Evolutionary conservation across 2,888 invertebrate genomes (phyloP), one percentile per base, ranked within the genome.

Genomic region (Melanargia galathea): DNA sequence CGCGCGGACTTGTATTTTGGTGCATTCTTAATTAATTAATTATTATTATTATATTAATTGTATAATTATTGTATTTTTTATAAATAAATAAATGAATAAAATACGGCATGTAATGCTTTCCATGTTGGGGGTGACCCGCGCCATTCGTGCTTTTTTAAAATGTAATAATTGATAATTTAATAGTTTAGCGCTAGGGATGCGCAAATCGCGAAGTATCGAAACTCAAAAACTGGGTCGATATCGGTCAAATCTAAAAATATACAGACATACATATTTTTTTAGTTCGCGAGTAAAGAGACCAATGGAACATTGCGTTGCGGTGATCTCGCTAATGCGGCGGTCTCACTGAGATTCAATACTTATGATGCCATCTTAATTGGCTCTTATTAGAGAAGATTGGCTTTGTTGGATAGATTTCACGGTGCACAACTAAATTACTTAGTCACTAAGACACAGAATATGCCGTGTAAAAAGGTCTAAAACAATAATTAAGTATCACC

Each of bases 31-130:
- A 52, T 52, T 52, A 33, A 35, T n/a, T n/a, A 30, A 49, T 26
- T 30, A 51, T 51, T 51, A 51, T 30, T 26, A 8, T 67, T 60
- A n/a, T 30, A 35, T 43, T 56, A 56, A 35, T 35, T 30, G 20
- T 69, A 70, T 66, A 68, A 72, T 73, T 73, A 72, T 73, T 73
- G 70, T 74, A 76, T 75, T 74, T 71, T 49, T 69, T 65, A 62
- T 68, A 68, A 67, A 65, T 68, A 57, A 43, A 40, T 16, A 45
- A 56, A 33, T 43, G 18, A 43, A 13, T 46, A 45, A 43, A 46
- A 57, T 74, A 73, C 71, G 78, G 89, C 89, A 89, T 90, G 76
- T 81, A 78, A 89, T 89, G 89, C 89, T 89, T 84, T 71, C 75
- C 74, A 72, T 76, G 75, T 78, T 73, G 79, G 79, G 76, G 70